These are phyloP conservation scores for Adelognathus sp. DNA, from an alignment of 2,888 invertebrate species.

Conservation along the genomic window DNA sequence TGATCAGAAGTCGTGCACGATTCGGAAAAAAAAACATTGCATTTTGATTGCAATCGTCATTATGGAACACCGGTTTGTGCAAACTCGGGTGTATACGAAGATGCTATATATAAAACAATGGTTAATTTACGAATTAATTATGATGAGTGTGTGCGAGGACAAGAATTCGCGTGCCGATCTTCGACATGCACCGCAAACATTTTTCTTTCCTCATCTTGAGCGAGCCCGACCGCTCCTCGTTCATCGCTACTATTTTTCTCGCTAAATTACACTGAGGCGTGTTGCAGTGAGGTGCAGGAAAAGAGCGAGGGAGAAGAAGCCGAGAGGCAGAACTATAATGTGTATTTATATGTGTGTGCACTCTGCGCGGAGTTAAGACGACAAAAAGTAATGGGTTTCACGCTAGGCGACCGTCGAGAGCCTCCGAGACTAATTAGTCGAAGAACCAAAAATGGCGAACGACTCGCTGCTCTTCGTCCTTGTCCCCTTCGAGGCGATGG, in stretches of 20 bases:
- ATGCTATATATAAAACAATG: neutral
- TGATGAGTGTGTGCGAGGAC: neutral
- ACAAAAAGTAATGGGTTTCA: slow-evolving; percentile 76
- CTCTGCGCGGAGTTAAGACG: slow-evolving; percentile 47
- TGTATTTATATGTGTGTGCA: too few relatives aligned
- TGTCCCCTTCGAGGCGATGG: neutral
- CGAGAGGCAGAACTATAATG: slow-evolving; percentile 31
- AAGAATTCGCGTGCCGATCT: slow-evolving; percentile 48
- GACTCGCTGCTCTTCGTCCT: slow-evolving; percentile 43
- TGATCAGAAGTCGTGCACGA: slow-evolving; percentile 2
- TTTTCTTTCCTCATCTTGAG: slow-evolving; percentile 41
- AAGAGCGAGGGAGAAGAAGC: slow-evolving; percentile 9
- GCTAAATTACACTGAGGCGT: slow-evolving; percentile 25
- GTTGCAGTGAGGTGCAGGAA: slow-evolving; percentile 4
- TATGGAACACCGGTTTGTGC: neutral
- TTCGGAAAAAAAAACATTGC: slow-evolving; percentile 20
- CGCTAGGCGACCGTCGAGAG: slow-evolving; percentile 68
- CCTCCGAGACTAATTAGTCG: slow-evolving; percentile 73
- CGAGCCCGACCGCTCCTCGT: slow-evolving; percentile 25
- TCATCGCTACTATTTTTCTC: slow-evolving; percentile 25
- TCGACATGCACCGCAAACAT: slow-evolving; percentile 29
- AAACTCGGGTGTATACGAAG: neutral
- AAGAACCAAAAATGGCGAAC: slow-evolving; percentile 72
- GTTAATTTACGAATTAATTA: slow-evolving; percentile 56
- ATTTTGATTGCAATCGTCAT: slow-evolving; percentile 51